These are phyloP conservation scores for Eristalinus aeneus DNA, from an alignment of 2,888 invertebrate genomes.

Conservation along the genomic window DNA sequence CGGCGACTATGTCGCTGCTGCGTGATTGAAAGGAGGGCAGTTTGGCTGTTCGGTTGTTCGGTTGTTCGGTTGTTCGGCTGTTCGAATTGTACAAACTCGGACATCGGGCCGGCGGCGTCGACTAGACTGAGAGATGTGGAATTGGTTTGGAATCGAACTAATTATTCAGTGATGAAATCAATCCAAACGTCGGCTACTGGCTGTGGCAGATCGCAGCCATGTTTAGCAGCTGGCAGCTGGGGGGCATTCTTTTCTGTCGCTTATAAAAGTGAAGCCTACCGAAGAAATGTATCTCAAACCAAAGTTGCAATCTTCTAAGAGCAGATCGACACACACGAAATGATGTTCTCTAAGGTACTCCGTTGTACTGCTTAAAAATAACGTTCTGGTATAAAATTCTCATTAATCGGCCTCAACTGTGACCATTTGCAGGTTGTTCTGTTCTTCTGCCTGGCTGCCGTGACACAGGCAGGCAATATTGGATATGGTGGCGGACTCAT, in stretches of 20 bases:
- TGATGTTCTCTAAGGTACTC: constrained; percentile 78
- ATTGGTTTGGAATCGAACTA: constrained; percentile 51
- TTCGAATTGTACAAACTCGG: constrained; percentile 10
- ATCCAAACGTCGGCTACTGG: constrained; percentile 49
- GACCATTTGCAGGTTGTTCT: constrained; percentile 74
- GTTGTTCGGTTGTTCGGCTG: constrained; percentile 7
- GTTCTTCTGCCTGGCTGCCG: constrained; percentile 75
- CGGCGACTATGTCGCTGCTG: background rate
- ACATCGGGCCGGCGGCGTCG: background rate
- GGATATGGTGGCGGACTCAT: constrained; percentile 72
- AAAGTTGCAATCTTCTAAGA: constrained; percentile 79
- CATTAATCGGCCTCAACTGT: constrained; percentile 31
- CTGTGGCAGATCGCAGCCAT: constrained; percentile 45
- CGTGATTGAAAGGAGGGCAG: constrained; percentile 57
- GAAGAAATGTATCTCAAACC: constrained; percentile 79
- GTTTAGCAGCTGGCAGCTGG: constrained; percentile 34
- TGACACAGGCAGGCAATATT: constrained; percentile 75
- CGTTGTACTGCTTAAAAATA: constrained; percentile 30
- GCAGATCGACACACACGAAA: constrained; percentile 74
- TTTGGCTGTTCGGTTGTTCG: constrained; percentile 3
- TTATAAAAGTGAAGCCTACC: constrained; percentile 79
- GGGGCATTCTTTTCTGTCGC: constrained; percentile 61
- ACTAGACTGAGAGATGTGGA: constrained; percentile 21
- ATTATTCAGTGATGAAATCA: constrained; percentile 71
- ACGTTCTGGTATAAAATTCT: constrained; percentile 45